Evolutionary conservation across 1,140 invertebrate genomes (phyloP), one percentile per base, ranked within the genome.

Genomic region (Drosophila equinoxialis): DNA sequence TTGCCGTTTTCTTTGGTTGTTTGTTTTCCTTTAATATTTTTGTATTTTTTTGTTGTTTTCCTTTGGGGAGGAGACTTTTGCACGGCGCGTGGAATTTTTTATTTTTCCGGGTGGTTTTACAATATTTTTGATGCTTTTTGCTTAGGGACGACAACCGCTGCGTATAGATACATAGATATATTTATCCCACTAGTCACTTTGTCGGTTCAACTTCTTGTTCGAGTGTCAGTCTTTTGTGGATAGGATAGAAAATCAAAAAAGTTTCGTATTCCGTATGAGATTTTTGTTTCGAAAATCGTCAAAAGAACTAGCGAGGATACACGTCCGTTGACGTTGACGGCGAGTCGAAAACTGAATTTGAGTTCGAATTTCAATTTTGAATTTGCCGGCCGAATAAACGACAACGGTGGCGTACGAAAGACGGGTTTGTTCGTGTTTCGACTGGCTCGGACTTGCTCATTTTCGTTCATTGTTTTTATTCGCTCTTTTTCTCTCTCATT

Each of bases 291-390:
- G 68, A 13, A 69, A 64, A 65, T 61, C 51, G 39, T 60, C 23
- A 30, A 75, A 65, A 41, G n/a, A 66, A 68, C 59, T 71, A 80
- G 77, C 83, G 73, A 89, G 69, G 68, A 59, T 68, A 81, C 84
- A 89, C 84, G 77, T 89, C 84, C 68, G 68, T 67, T 71, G n/a
- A 68, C 71, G 69, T 66, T 70, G 77, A 79, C 85, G 61, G 60
- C 81, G 77, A 81, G 71, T 84, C 74, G 77, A 73, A 84, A 89
- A 84, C 85, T 87, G 83, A 87, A 80, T 67, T 67, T 62, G 83
- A 87, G 80, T 65, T 67, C 77, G 55, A 79, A 81, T 64, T 79
- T 67, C 71, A 76, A 77, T 48, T 30, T 10, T 54, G 26, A 41
- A 51, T 51, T 51, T 10, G 42, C 42, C 13, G n/a, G 20, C 17